Conservation (phyloP, 2,888 invertebrate genomes). For the Agrotis exclamationis region DNA sequence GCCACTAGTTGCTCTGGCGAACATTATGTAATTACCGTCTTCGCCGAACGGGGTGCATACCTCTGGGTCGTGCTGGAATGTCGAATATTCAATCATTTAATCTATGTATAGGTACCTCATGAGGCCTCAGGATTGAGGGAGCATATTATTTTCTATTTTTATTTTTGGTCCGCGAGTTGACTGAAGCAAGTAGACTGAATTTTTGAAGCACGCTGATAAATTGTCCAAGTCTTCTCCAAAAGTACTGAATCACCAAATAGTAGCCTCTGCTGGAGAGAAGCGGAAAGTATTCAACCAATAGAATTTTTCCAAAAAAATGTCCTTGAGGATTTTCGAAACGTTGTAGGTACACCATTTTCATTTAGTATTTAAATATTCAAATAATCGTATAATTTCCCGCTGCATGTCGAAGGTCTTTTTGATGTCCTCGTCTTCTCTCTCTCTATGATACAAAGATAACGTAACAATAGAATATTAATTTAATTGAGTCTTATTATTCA, state of each 20-base stretch:
- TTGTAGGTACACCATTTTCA: too few relatives aligned
- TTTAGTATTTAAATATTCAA: too few relatives aligned
- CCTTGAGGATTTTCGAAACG: too few relatives aligned
- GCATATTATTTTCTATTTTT: not conserved
- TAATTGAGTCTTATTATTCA: slow-evolving; percentile 1
- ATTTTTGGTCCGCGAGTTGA: not conserved
- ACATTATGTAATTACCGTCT: slow-evolving; percentile 99
- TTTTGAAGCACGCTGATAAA: too few relatives aligned
- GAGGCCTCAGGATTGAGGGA: not conserved
- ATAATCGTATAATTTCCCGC: not conserved
- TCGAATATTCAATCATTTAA: not conserved
- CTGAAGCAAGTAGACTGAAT: too few relatives aligned
- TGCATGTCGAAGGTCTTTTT: not conserved
- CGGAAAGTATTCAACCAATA: too few relatives aligned
- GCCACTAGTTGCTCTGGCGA: slow-evolving; percentile 99
- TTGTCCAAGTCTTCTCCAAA: too few relatives aligned
- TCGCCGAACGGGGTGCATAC: slow-evolving; percentile 98
- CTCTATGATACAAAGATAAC: not conserved
- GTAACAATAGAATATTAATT: not conserved
- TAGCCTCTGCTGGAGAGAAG: too few relatives aligned
- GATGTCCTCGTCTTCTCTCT: not conserved
- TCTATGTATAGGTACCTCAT: not conserved
- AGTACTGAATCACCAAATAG: too few relatives aligned
- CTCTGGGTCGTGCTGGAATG: slow-evolving; percentile 97
- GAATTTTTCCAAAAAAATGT: too few relatives aligned